Evolutionary conservation across 2,797 vertebrate species (phyloP).

Genomic region (Furcifer pardalis): DNA sequence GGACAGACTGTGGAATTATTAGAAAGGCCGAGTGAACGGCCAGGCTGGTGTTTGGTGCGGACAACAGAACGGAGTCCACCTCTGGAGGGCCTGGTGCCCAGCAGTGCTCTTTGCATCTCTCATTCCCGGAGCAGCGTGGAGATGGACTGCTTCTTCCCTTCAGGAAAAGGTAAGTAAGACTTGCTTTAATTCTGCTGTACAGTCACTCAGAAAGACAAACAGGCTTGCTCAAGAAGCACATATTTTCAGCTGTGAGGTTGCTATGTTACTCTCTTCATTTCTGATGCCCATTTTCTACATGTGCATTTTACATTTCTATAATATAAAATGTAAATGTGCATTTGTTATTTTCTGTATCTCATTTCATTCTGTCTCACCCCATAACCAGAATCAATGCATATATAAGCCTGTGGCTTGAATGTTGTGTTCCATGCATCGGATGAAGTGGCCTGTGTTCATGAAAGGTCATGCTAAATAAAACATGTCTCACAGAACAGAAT

Average conservation of each 20-base stretch:
- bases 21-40: conserved; percentile 90
- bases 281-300: background rate
- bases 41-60: conserved; percentile 92
- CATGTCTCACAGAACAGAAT: no score
- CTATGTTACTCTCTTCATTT: background rate
- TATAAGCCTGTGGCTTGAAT: no score
- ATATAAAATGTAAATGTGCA: no score
- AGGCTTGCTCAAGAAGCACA: background rate
- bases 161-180: conserved; percentile 84
- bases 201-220: background rate
- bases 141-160: conserved; percentile 92
- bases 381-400: no score
- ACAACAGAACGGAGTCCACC: conserved; percentile 90
- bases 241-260: background rate
- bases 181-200: background rate
- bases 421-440: no score
- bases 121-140: conserved; percentile 96
- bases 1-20: conserved; percentile 97
- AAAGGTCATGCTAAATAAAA: no score
- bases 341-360: no score
- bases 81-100: conserved; percentile 92
- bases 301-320: no score
- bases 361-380: no score
- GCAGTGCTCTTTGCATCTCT: conserved; percentile 92
- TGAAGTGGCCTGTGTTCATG: no score